Evolutionary conservation across 2,797 vertebrate species (phyloP).

Genomic region (Prionace glauca): DNA sequence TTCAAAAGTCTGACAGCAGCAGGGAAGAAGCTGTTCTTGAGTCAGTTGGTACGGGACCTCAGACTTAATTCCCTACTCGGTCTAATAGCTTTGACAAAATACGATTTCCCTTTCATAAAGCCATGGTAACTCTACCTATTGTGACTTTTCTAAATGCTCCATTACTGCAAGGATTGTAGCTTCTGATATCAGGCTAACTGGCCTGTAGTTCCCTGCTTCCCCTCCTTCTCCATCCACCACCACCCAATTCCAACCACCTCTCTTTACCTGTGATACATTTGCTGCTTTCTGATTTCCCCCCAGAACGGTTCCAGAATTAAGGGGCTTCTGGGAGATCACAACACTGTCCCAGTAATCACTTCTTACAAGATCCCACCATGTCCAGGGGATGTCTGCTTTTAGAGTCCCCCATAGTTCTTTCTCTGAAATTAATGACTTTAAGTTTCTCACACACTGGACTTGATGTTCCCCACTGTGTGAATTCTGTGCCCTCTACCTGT

Average conservation of each 20-base stretch:
- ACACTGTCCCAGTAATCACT: neutral
- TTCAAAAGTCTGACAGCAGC: no score
- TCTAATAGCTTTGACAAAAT: neutral
- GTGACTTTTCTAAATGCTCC: neutral
- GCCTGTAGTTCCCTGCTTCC: neutral
- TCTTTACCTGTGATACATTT: neutral
- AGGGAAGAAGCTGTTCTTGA: no score
- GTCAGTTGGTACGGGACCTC: no score
- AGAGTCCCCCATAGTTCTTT: no score
- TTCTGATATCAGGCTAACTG: neutral
- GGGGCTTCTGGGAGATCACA: neutral
- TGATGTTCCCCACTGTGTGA: no score
- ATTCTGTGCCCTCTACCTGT: no score
- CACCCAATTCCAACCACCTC: no score
- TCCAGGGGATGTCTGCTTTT: neutral
- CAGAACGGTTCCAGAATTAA: neutral
- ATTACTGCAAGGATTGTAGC: neutral
- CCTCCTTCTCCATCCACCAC: no score
- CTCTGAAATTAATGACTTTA: no score
- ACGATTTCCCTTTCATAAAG: neutral
- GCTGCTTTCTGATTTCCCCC: neutral
- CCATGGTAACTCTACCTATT: neutral
- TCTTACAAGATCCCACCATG: neutral
- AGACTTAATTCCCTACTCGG: neutral
- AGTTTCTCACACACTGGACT: no score